Percentiles rank a stretch among this genome's conserved stretches.
phyloP scores from a whole-genome alignment of 2,797 vertebrate species.

The Anas bahamensis region DNA sequence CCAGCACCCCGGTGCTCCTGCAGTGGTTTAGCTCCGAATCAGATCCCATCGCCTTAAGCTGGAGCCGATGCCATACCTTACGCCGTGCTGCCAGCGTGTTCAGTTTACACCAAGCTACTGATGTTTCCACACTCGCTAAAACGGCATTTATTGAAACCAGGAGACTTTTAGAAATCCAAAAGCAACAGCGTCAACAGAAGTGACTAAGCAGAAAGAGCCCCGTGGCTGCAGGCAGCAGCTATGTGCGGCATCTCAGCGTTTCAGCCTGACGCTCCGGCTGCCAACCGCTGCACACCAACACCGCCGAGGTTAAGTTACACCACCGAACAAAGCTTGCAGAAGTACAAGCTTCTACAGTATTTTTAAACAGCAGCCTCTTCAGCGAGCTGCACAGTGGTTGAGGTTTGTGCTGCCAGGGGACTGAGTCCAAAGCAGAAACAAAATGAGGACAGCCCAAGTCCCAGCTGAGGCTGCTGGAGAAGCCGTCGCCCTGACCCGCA shows the following conservation, averaged over 20 bases:
- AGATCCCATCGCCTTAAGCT: not conserved
- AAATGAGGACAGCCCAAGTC: not conserved
- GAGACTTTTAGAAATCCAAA: constrained; percentile 35
- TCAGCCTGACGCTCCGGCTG: not conserved
- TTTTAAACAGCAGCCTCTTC: not conserved
- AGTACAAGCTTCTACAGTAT: not conserved
- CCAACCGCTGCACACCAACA: not conserved
- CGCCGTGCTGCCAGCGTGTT: not conserved
- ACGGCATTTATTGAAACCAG: not conserved
- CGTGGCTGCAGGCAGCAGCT: constrained; percentile 39
- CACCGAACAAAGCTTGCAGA: not conserved
- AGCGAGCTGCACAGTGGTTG: not conserved
- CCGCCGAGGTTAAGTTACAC: not conserved
- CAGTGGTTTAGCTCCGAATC: not conserved
- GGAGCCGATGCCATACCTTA: not conserved
- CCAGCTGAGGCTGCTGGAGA: not conserved
- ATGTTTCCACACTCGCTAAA: constrained; percentile 35
- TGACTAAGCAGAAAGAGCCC: constrained; percentile 74
- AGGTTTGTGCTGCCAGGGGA: not conserved
- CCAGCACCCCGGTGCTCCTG: not conserved
- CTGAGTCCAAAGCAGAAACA: not conserved
- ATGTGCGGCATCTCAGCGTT: constrained; percentile 30
- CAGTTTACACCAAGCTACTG: constrained; percentile 7
- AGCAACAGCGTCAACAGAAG: constrained; percentile 23
- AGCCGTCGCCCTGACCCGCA: not conserved